phyloP scores from a whole-genome alignment of 2,888 invertebrate genomes.

The Xanthostigma xanthostigma region DNA sequence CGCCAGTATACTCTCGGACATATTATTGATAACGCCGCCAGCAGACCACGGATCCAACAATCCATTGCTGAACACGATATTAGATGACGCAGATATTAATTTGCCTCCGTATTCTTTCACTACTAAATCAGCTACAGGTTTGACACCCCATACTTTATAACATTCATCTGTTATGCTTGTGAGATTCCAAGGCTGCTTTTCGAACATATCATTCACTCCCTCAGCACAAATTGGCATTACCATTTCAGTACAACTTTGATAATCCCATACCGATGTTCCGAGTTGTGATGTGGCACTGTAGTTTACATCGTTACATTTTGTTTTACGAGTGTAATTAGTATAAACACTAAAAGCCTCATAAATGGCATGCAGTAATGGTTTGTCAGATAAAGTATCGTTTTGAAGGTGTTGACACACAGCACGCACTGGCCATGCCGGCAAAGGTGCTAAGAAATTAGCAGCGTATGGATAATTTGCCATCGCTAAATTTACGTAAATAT shows the following conservation, averaged over 20 bases:
- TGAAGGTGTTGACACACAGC: conserved; percentile 40
- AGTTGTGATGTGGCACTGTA: conserved; percentile 40
- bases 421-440: conserved; percentile 76
- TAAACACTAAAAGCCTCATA: conserved; percentile 57
- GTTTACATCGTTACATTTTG: conserved; percentile 49
- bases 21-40: conserved; percentile 60
- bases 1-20: conserved; percentile 48
- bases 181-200: conserved; percentile 57
- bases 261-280: conserved; percentile 63
- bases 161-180: conserved; percentile 51
- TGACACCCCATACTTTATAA: conserved; percentile 48
- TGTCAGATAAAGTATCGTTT: conserved; percentile 27
- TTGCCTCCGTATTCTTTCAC: conserved; percentile 68
- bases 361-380: conserved; percentile 42
- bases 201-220: conserved; percentile 72
- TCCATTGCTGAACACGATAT: conserved; percentile 73
- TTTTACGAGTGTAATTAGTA: conserved; percentile 64
- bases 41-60: conserved; percentile 77
- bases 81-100: conserved; percentile 47
- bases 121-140: conserved; percentile 50
- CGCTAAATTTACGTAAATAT: conserved; percentile 65
- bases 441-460: conserved; percentile 60
- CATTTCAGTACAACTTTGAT: conserved; percentile 89
- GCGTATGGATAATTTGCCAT: conserved; percentile 95
- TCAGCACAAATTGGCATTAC: conserved; percentile 85